A percentile compares a stretch with the other conserved stretches of the same genome.
Evolutionary conservation across 92 coral and sea anemone species (phyloP).

Genomic region (Phenganax marumi): DNA sequence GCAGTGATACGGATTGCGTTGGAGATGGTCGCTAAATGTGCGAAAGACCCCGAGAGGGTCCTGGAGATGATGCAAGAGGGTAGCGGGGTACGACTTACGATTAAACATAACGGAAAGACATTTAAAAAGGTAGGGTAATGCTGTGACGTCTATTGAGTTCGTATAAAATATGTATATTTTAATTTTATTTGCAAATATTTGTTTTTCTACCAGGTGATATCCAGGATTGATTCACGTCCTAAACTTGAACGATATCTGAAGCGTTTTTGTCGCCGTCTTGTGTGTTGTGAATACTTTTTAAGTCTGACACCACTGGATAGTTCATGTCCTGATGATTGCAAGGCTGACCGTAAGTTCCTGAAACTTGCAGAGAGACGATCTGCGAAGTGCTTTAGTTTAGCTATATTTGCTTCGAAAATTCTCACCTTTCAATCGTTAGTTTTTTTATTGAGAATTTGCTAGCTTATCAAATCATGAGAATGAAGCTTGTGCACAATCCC

Average conservation of each 20-base stretch:
- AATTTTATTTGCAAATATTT: not conserved
- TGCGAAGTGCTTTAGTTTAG: too few species aligned
- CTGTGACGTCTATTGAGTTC: not conserved
- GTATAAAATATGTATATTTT: not conserved
- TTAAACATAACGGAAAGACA: slow-evolving; percentile 89
- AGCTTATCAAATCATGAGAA: too few species aligned
- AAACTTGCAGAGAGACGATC: too few species aligned
- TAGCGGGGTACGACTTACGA: slow-evolving; percentile 85
- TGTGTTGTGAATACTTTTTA: slow-evolving; percentile 93
- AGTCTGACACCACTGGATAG: slow-evolving; percentile 89
- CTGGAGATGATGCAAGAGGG: slow-evolving; percentile 99
- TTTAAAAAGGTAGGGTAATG: slow-evolving; percentile 71
- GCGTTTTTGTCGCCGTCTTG: slow-evolving; percentile 92
- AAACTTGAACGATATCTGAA: slow-evolving; percentile 93
- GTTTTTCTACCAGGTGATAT: slow-evolving; percentile 72
- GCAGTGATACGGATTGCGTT: slow-evolving; percentile 88
- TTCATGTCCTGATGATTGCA: slow-evolving; percentile 98
- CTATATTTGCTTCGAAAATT: too few species aligned
- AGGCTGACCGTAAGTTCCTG: slow-evolving; percentile 77
- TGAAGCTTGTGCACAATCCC: too few species aligned
- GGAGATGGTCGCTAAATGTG: slow-evolving; percentile 95
- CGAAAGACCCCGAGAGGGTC: slow-evolving; percentile 91
- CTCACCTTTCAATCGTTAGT: too few species aligned
- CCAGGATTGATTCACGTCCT: slow-evolving; percentile 96
- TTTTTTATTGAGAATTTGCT: too few species aligned